Percentiles rank a stretch among this genome's conserved stretches.
Evolutionary conservation across 1,140 invertebrate genomes (phyloP).

Genomic region (Philopotamus ludificatus): DNA sequence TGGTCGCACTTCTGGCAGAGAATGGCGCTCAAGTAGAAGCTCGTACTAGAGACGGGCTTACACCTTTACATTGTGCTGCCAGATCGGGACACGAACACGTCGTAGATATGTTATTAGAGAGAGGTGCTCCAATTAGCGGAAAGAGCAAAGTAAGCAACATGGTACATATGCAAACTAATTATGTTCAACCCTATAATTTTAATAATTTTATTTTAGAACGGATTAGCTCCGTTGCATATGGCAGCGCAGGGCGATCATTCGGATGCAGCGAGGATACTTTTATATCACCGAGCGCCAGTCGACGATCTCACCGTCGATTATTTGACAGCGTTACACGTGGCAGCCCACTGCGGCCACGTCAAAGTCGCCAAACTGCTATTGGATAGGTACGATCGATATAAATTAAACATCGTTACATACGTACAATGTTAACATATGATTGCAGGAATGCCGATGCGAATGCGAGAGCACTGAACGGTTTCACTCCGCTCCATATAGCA

Average conservation of each 20-base stretch:
- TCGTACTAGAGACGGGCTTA: slow-evolving; percentile 92
- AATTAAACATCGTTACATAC: not conserved
- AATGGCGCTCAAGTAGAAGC: slow-evolving; percentile 92
- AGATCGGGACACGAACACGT: slow-evolving; percentile 97
- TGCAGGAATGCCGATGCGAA: slow-evolving; percentile 78
- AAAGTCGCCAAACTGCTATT: slow-evolving; percentile 95
- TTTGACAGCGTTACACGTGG: slow-evolving; percentile 96
- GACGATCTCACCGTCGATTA: slow-evolving; percentile 99
- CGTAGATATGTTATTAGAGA: slow-evolving; percentile 90
- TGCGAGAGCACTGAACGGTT: slow-evolving; percentile 91
- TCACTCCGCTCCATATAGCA: slow-evolving; percentile 94
- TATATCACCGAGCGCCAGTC: slow-evolving; percentile 94
- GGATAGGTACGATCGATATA: slow-evolving; percentile 65
- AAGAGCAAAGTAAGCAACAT: slow-evolving; percentile 86
- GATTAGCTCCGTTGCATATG: slow-evolving; percentile 91
- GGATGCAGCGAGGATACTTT: slow-evolving; percentile 92
- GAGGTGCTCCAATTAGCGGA: slow-evolving; percentile 91
- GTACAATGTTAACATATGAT: not conserved
- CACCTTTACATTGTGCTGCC: slow-evolving; percentile 89
- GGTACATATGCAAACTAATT: not conserved
- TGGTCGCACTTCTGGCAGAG: slow-evolving; percentile 90
- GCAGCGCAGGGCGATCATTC: slow-evolving; percentile 98
- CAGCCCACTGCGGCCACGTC: slow-evolving; percentile 93
- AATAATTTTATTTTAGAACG: slow-evolving; percentile 67
- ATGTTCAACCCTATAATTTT: not conserved